Percentiles rank a stretch among this genome's conserved stretches.
These are phyloP conservation scores for Zosterops lateralis DNA, from an alignment of 2,113 vertebrate genomes.

Conservation along the genomic window DNA sequence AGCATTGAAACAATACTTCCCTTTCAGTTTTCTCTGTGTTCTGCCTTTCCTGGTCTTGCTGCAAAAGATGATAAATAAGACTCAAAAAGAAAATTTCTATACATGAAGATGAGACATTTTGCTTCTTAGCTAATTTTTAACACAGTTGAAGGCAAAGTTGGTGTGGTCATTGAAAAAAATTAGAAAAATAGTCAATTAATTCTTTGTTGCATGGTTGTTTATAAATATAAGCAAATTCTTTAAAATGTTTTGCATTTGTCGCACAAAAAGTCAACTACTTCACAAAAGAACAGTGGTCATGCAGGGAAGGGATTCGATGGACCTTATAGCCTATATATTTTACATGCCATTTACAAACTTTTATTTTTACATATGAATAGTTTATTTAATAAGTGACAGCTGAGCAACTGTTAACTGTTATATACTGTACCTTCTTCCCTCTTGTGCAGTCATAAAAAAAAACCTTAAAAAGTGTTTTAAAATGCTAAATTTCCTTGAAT, in stretches of 20 bases:
- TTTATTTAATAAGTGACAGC: neutral
- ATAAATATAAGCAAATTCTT: neutral
- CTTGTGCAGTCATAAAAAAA: neutral
- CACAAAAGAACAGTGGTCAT: neutral
- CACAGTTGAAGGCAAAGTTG: rapidly evolving
- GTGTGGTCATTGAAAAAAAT: neutral
- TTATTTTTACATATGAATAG: neutral
- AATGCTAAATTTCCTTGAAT: neutral
- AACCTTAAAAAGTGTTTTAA: neutral
- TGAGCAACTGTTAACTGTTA: neutral
- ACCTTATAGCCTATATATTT: neutral
- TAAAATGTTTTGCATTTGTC: neutral
- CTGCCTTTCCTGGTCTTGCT: neutral
- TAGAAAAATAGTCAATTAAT: neutral
- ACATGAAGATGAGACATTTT: neutral
- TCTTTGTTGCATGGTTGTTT: neutral
- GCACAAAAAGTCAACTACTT: neutral
- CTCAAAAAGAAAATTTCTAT: neutral
- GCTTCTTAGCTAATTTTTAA: neutral
- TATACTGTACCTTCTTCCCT: neutral
- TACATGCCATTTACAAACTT: neutral
- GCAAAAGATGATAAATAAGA: neutral
- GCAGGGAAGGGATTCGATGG: neutral
- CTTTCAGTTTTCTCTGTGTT: neutral
- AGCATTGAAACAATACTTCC: neutral